Evolutionary conservation across 2,888 invertebrate species (phyloP).

Genomic region (Hypercompe scribonia): DNA sequence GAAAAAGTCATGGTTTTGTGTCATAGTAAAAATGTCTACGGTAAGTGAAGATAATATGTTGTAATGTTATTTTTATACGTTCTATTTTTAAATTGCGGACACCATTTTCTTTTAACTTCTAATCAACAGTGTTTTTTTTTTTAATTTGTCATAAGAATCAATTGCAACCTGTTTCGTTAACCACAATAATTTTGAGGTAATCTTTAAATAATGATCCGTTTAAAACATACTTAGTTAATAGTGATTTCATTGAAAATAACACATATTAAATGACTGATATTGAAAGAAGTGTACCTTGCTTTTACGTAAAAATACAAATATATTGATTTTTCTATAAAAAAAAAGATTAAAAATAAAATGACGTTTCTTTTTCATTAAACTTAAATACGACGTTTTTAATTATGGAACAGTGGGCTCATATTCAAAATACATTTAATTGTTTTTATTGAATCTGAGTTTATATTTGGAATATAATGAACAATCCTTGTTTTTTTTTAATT

Average conservation of each 20-base stretch:
- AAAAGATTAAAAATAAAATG: neutral
- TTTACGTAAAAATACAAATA: neutral
- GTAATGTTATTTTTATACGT: conserved; percentile 55
- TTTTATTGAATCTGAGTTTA: neutral
- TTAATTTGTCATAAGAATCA: neutral
- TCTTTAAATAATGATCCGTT: neutral
- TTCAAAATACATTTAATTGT: neutral
- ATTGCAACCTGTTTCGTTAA: neutral
- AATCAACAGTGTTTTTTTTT: neutral
- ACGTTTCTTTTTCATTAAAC: neutral
- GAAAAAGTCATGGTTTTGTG: conserved; percentile 25
- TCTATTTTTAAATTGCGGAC: conserved; percentile 53
- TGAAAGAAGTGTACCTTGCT: neutral
- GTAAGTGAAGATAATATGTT: conserved; percentile 75
- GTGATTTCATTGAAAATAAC: neutral
- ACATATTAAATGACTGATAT: neutral
- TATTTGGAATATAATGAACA: neutral
- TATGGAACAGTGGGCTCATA: neutral
- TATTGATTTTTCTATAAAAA: neutral
- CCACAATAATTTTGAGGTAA: neutral
- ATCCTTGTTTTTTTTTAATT: neutral
- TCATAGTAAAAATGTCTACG: conserved; percentile 43
- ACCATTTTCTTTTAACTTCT: neutral
- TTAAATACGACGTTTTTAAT: neutral
- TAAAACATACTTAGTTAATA: neutral